These are phyloP conservation scores for Acrossocheilus wenchowensis DNA, from an alignment of 2,797 vertebrate species.

Conservation along the genomic window DNA sequence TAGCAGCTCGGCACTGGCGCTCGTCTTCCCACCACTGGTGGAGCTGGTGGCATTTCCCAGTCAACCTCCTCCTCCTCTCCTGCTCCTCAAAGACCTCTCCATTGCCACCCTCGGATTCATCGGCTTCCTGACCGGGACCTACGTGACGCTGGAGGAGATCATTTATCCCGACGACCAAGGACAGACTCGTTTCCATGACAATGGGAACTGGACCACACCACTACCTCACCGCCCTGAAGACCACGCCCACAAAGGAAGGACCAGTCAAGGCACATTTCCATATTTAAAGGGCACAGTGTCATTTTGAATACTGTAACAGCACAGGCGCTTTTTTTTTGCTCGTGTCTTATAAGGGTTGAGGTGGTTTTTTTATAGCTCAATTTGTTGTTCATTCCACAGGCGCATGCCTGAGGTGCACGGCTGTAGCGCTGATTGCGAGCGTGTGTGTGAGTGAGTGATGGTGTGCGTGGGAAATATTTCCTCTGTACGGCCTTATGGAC, in stretches of 20 bases:
- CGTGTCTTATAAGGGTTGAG: neutral
- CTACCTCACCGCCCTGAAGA: conserved; percentile 45
- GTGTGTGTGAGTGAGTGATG: neutral
- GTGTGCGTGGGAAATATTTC: neutral
- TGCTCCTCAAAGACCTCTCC: conserved; percentile 81
- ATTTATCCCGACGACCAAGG: conserved; percentile 72
- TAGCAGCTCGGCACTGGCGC: conserved; percentile 86
- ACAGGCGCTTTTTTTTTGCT: neutral
- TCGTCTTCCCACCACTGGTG: conserved; percentile 85
- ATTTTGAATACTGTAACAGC: neutral
- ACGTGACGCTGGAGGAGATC: conserved; percentile 85
- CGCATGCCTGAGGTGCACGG: conserved; percentile 10
- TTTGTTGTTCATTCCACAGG: conserved; percentile 42
- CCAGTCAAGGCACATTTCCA: conserved; percentile 3
- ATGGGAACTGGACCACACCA: conserved; percentile 46
- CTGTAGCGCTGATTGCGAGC: neutral
- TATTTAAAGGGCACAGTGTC: neutral
- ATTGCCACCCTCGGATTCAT: conserved; percentile 81
- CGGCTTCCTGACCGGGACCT: conserved; percentile 85
- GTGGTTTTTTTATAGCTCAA: conserved; percentile 9
- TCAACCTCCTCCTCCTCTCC: conserved; percentile 72
- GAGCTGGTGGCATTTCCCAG: conserved; percentile 84
- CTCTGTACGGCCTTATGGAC: neutral
- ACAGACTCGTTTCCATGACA: conserved; percentile 63
- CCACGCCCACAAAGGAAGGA: neutral